These are phyloP conservation scores for Tautogolabrus adspersus DNA, from an alignment of 2,113 vertebrate species.

Conservation along the genomic window DNA sequence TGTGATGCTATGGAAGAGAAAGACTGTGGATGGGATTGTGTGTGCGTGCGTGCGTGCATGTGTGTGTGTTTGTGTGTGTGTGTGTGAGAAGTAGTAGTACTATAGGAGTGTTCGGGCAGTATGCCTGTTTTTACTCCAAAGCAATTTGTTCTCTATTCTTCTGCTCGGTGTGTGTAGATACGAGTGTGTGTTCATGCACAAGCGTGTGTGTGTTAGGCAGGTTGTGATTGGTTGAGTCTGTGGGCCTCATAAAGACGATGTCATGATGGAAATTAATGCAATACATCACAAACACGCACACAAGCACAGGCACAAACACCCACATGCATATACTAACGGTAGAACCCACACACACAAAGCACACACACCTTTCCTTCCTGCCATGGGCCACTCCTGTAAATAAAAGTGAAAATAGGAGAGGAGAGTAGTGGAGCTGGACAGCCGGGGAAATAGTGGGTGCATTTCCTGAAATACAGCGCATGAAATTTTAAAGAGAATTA, in stretches of 20 bases:
- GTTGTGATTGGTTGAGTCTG: slow-evolving; percentile 74
- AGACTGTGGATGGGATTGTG: slow-evolving; percentile 1
- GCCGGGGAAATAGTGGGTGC: slow-evolving; percentile 34
- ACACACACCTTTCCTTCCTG: slow-evolving; percentile 39
- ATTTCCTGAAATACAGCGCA: slow-evolving; percentile 26
- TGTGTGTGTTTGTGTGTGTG: slow-evolving; percentile 1
- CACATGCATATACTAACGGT: slow-evolving; percentile 1
- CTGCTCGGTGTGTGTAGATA: neutral
- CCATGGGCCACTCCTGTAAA: slow-evolving; percentile 63
- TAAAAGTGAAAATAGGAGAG: slow-evolving; percentile 59
- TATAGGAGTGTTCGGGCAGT: slow-evolving; percentile 55
- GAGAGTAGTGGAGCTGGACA: slow-evolving; percentile 27
- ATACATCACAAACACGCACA: slow-evolving; percentile 82
- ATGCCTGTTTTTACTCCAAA: slow-evolving; percentile 63
- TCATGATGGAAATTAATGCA: slow-evolving; percentile 86
- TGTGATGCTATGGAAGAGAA: slow-evolving; percentile 1
- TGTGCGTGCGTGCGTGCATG: slow-evolving; percentile 4
- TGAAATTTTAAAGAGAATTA: slow-evolving; percentile 46
- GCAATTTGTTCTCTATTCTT: slow-evolving; percentile 79
- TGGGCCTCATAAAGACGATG: slow-evolving; percentile 81
- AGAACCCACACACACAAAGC: slow-evolving; percentile 8
- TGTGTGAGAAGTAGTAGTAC: slow-evolving; percentile 26
- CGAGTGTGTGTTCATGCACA: slow-evolving; percentile 3
- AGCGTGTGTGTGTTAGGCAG: slow-evolving; percentile 43
- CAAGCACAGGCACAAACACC: slow-evolving; percentile 37